Evolutionary conservation across 2,113 vertebrate genomes (phyloP).

Genomic region (Alaudala cheleensis): DNA sequence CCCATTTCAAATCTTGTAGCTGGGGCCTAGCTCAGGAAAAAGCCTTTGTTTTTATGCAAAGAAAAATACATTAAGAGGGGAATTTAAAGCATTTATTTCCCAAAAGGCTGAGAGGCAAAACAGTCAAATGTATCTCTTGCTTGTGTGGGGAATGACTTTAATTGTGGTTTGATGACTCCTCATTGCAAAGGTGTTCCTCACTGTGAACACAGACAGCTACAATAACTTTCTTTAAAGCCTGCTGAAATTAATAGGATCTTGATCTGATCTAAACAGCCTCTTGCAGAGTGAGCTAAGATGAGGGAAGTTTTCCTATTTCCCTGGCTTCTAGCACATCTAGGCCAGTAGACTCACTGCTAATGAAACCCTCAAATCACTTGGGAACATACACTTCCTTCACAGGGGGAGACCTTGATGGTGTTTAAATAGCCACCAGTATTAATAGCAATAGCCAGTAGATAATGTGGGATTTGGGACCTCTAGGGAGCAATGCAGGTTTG

Average conservation of each 20-base stretch:
- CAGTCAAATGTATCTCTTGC: neutral
- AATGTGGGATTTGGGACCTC: neutral
- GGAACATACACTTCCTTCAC: neutral
- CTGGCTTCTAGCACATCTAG: neutral
- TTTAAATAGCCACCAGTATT: constrained; percentile 20
- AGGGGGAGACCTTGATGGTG: neutral
- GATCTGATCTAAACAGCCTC: neutral
- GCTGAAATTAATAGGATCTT: neutral
- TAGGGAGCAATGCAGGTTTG: neutral
- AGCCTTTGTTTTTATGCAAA: constrained; percentile 6
- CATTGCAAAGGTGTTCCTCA: neutral
- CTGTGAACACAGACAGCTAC: neutral
- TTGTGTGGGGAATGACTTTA: neutral
- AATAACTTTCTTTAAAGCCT: neutral
- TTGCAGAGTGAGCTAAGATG: neutral
- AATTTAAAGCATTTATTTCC: constrained; percentile 3
- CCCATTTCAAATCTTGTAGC: neutral
- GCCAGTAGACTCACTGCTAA: neutral
- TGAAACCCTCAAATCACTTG: neutral
- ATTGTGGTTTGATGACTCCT: neutral
- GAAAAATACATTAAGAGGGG: neutral
- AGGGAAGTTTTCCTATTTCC: neutral
- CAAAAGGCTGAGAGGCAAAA: neutral
- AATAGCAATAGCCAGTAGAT: constrained; percentile 3
- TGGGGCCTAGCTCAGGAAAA: neutral